Evolutionary conservation across 1,140 invertebrate genomes (phyloP), one percentile per base, ranked within the genome.

Genomic region (Listronotus oregonensis): DNA sequence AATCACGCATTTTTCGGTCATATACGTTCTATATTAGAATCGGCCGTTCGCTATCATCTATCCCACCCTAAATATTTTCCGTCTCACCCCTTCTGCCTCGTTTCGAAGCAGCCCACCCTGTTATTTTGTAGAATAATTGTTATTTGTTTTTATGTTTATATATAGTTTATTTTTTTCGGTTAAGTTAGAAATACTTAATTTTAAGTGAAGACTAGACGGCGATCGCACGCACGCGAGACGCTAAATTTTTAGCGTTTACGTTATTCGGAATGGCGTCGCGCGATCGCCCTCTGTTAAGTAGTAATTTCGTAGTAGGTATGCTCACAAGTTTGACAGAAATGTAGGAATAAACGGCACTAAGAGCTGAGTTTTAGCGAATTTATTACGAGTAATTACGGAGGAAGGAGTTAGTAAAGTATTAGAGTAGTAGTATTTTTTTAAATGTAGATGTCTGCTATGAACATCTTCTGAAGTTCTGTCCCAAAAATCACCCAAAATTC

Each of bases 61-160:
- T 34, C 50, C 11, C 11, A 32, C 58, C 49, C 65, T 21, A 66
- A 67, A 60, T 60, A 67, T 68, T 67, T 67, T 64, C 67, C 59
- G 54, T 34, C n/a, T 27, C 49, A 6, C 18, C 15, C 5, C 12
- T 27, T 11, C 47, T 37, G 58, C 5, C 39, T 31, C 46, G 46
- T 31, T n/a, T 50, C 46, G 17, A 42, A 32, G 63, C 54, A 65
- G 55, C 63, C 4, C 21, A 50, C 68, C 71, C 67, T 77, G 75
- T 78, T 77, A 75, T 71, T 64, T 69, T 73, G 73, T 77, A 76
- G 74, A 74, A 65, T 79, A 77, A 74, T 79, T 79, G 78, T 79
- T 79, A 76, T 77, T 79, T 79, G 78, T 79, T 79, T 79, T 78
- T 79, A 78, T 79, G 77, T 79, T 79, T 78, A 79, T 79, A 79